Evolutionary conservation across 2,797 vertebrate species (phyloP), one percentile per base, ranked within the genome.

Genomic region (Rhodeus uyekii): DNA sequence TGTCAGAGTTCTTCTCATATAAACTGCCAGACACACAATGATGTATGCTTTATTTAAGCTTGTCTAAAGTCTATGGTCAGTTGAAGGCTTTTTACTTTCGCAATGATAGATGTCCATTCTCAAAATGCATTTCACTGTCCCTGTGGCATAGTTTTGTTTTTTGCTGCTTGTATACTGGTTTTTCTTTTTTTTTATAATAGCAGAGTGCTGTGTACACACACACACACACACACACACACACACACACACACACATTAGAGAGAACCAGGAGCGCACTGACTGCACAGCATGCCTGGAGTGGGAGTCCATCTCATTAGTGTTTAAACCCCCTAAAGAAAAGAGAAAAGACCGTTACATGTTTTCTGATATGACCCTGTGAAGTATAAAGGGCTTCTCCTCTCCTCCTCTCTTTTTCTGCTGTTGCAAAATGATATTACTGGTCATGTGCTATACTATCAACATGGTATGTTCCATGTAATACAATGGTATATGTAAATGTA

Each of bases 251-350:
- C 60, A 78, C 44, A 53, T 32, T 10, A 2, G 4, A 69, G 76
- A 73, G 22, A 42, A 82, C 79, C 69, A 82, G 46, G 44, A 78
- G 61, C 39, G 2, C 42, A 34, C 63, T 46, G 19, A 50, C 27
- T 8, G n/a, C 22, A 63, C 65, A 77, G 53, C 48, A n/a, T 32
- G 34, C 65, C 64, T 71, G 24, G n/a, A 81, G 44, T 38, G 16
- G 69, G 38, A 76, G 22, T 50, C 73, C 14, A 14, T 42, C 78
- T 83, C 78, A 83, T 78, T 81, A 83, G 61, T 68, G 53, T 72
- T 73, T 67, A n/a, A 67, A 64, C 53, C 65, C 27, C 48, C 64
- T 72, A 48, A 55, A 82, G 65, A 60, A 58, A 76, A 53, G 19
- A 14, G 39, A 36, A 46, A 76, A 81, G 68, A 50, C 39, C 50